Percentiles rank a stretch among this genome's conserved stretches.
Conservation (phyloP, 2,797 vertebrate species). For the Lepilemur septentrionalis region DNA sequence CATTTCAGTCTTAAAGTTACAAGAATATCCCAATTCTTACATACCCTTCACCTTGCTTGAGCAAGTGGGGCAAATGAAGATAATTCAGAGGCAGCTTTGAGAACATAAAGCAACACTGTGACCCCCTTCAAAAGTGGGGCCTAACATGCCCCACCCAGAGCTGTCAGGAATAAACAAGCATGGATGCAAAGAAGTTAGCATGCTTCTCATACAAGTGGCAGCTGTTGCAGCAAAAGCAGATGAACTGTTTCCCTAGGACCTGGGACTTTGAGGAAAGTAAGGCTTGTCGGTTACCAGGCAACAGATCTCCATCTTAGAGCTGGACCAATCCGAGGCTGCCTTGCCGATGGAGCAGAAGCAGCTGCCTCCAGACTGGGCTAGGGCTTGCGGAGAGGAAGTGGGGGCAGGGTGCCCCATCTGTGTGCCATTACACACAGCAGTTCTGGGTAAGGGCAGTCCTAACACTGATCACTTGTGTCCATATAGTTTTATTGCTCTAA, state of each 20-base stretch:
- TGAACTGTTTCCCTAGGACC: not conserved
- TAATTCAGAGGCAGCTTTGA: not conserved
- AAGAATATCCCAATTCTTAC: not conserved
- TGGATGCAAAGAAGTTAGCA: not conserved
- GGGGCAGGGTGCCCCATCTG: constrained; percentile 20
- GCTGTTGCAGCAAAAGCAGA: not conserved
- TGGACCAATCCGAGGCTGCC: not conserved
- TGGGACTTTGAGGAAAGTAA: not conserved
- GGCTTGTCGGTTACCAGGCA: not conserved
- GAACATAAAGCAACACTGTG: not conserved
- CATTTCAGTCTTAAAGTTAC: not conserved
- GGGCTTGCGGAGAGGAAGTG: not conserved
- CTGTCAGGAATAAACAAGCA: not conserved
- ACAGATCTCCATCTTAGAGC: not conserved
- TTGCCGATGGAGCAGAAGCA: not conserved
- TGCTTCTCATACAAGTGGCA: not conserved
- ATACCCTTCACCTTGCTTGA: not conserved
- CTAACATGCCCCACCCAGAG: not conserved
- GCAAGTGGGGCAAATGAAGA: too few relatives aligned
- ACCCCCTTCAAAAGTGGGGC: not conserved
- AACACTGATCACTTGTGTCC: constrained; percentile 59
- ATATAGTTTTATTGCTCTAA: constrained; percentile 71
- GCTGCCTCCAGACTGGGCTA: not conserved
- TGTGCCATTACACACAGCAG: constrained; percentile 45
- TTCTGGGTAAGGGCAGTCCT: not conserved